phyloP scores from a whole-genome alignment of 2,888 invertebrate genomes.

The Linyphia triangularis region DNA sequence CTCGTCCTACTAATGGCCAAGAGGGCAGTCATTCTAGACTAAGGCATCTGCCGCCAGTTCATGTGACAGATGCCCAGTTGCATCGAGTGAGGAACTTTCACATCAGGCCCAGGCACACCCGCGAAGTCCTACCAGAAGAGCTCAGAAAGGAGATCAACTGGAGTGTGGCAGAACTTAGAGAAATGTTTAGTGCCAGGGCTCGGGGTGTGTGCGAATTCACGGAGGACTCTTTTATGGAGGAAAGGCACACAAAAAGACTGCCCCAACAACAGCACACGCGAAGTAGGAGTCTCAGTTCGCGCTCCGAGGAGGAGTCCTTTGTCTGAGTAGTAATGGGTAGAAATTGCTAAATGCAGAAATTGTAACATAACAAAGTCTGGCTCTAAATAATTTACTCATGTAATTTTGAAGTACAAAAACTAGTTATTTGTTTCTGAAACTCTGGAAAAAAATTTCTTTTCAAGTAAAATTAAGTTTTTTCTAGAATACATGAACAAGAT shows the following conservation, averaged over 20 bases:
- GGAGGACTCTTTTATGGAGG: neutral
- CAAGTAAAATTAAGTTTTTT: no score
- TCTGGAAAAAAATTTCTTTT: no score
- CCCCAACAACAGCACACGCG: conserved; percentile 62
- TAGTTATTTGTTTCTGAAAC: no score
- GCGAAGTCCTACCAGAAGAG: conserved; percentile 76
- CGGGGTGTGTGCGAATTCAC: conserved; percentile 38
- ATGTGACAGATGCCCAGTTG: conserved; percentile 81
- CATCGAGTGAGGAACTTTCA: conserved; percentile 63
- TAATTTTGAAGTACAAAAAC: no score
- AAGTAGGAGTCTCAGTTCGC: conserved; percentile 64
- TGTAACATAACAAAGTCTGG: no score
- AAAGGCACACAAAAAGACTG: conserved; percentile 27
- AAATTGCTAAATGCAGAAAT: conserved; percentile 58
- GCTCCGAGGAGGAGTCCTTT: conserved; percentile 73
- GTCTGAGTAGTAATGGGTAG: conserved; percentile 61
- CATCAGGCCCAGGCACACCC: conserved; percentile 59
- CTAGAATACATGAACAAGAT: no score
- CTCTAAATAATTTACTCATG: no score
- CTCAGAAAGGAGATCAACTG: conserved; percentile 78
- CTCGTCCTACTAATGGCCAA: conserved; percentile 21
- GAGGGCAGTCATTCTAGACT: conserved; percentile 78
- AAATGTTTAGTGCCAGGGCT: conserved; percentile 77
- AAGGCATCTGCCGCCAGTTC: conserved; percentile 85
- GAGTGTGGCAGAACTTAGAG: conserved; percentile 79